Base-by-base conservation (phyloP, 2,113 vertebrate genomes). In the Rhinoptilus africanus region DNA sequence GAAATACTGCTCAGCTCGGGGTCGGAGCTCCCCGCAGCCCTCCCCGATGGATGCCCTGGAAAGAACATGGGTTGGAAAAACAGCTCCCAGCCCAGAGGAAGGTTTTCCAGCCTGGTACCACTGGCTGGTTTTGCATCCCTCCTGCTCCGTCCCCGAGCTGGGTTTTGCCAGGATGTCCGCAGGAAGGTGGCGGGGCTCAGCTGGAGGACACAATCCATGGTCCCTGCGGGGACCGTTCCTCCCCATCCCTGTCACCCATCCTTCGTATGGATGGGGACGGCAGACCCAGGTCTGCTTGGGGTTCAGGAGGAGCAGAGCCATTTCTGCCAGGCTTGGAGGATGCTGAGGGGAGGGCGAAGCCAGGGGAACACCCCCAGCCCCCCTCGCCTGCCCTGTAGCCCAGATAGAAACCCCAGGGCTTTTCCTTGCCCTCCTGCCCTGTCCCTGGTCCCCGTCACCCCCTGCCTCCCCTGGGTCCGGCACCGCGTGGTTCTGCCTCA, bases 401-500 rank as follows among this genome's bases (percentile, higher is more conserved):
- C 37, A 60, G n/a, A 1, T 15, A 90, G 71, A 54, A 82, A 57
- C 53, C 53, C 18, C 72, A 66, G 48, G 86, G 79, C 54, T 72
- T 77, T 77, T n/a, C 68, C 63, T 47, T 69, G 69, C 54, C 87
- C 50, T 50, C 59, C 73, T 81, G 41, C 80, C 87, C 74, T 34
- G 41, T 59, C 20, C 82, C 34, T 4, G 2, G 30, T 10, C 73
- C 62, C 62, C 10, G 2, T 41, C 88, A 72, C 12, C 3, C 21
- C 9, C 14, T 2, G 4, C 21, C 30, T 13, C 47, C 48, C 59
- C 2, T 0, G 26, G 53, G 19, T 41, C 88, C 19, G 2, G 28
- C 96, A 74, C 41, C 26, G 1, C 0, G 18, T 78, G 88, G 64
- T 94, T 88, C 88, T 95, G 35, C 90, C 72, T 93, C 95, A 95